These are phyloP conservation scores for Nemotelus nigrinus DNA, from an alignment of 2,888 invertebrate genomes.

Conservation along the genomic window DNA sequence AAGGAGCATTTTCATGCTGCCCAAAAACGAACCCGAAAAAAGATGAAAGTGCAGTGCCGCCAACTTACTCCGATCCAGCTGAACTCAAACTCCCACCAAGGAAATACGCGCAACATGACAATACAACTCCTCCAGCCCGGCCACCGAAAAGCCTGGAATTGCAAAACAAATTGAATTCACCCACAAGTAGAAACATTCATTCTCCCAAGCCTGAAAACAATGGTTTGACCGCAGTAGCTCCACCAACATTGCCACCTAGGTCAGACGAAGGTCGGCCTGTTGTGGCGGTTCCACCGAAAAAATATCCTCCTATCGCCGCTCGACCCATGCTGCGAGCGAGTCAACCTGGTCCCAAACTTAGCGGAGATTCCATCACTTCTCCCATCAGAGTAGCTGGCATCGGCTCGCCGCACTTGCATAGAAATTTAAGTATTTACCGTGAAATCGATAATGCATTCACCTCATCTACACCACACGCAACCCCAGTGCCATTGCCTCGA, in stretches of 20 bases:
- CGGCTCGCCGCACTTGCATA: constrained; percentile 72
- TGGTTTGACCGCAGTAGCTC: constrained; percentile 51
- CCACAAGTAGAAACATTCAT: constrained; percentile 45
- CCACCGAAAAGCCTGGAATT: constrained; percentile 72
- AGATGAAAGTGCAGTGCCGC: constrained; percentile 57
- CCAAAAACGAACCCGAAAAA: constrained; percentile 69
- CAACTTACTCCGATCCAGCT: constrained; percentile 62
- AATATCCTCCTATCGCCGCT: constrained; percentile 74
- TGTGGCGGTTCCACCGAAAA: constrained; percentile 71
- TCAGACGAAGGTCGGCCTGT: constrained; percentile 50
- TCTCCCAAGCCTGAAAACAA: constrained; percentile 23
- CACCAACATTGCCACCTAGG: constrained; percentile 55
- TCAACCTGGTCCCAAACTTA: constrained; percentile 69
- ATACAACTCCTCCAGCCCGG: constrained; percentile 72
- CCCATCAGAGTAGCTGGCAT: constrained; percentile 70
- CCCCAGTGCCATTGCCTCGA: constrained; percentile 52
- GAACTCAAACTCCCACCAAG: constrained; percentile 72
- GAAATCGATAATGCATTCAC: constrained; percentile 68
- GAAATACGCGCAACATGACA: constrained; percentile 68
- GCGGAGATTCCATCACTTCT: constrained; percentile 64
- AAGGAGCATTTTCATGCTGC: constrained; percentile 78
- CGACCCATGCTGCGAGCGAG: constrained; percentile 65
- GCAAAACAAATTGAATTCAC: constrained; percentile 59
- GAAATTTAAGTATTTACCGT: constrained; percentile 69
- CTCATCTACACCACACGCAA: constrained; percentile 50